These are phyloP conservation scores for Erethizon dorsatum DNA, from an alignment of 2,797 vertebrate species.

Conservation along the genomic window DNA sequence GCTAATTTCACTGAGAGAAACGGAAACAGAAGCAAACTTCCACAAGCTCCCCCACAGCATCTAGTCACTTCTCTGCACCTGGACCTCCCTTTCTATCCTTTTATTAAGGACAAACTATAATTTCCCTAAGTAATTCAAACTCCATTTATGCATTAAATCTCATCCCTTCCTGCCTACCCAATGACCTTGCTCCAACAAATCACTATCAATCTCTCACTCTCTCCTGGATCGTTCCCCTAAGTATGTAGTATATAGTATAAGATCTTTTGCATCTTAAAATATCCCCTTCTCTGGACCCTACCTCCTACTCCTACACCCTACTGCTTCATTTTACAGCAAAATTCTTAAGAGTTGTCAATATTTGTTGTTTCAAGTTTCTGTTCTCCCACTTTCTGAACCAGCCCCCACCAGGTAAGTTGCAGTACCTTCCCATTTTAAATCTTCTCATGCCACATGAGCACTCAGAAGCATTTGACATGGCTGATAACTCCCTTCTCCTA, in stretches of 20 bases:
- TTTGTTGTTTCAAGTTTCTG: background rate
- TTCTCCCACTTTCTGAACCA: background rate
- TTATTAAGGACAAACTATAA: background rate
- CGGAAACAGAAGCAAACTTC: background rate
- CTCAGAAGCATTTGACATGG: background rate
- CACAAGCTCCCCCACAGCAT: background rate
- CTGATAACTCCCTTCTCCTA: background rate
- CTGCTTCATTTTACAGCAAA: slow-evolving; percentile 24
- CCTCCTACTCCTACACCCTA: background rate
- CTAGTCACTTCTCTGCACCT: background rate
- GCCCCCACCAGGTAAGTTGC: background rate
- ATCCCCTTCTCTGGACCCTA: background rate
- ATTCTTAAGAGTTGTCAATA: background rate
- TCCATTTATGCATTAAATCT: background rate
- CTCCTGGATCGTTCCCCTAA: background rate
- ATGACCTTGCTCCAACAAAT: background rate
- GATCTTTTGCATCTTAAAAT: slow-evolving; percentile 5
- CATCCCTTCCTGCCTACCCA: background rate
- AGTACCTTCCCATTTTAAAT: background rate
- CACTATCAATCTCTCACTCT: background rate
- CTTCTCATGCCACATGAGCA: background rate
- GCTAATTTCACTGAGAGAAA: background rate
- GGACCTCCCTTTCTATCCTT: background rate
- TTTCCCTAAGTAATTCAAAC: background rate
- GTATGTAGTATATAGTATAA: too few species aligned